Evolutionary conservation across 2,113 vertebrate genomes (phyloP).

Genomic region (Echinops telfairi): DNA sequence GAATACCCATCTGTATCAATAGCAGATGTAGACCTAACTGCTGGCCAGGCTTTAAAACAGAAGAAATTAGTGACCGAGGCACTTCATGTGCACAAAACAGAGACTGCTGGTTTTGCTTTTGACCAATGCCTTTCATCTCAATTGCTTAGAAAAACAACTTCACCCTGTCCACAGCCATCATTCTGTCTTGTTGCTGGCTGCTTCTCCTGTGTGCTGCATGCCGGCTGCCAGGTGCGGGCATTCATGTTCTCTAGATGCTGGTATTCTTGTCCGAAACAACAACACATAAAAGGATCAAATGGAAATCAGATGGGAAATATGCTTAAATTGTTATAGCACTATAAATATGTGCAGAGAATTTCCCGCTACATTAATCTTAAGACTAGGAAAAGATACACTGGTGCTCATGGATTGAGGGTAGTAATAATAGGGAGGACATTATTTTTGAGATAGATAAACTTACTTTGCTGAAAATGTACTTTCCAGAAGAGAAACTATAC

Average conservation of each 20-base stretch:
- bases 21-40: constrained; percentile 6
- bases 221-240: neutral
- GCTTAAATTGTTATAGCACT: neutral
- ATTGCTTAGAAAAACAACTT: constrained; percentile 47
- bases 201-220: constrained; percentile 3
- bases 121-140: neutral
- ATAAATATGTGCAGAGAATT: neutral
- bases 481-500: neutral
- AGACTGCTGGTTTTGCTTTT: constrained; percentile 29
- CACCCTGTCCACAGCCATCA: neutral
- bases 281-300: neutral
- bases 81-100: neutral
- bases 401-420: neutral
- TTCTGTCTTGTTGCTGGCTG: constrained; percentile 39
- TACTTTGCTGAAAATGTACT: neutral
- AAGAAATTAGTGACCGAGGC: neutral
- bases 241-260: constrained; percentile 39
- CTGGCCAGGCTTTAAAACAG: neutral
- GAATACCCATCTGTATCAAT: constrained; percentile 12
- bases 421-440: neutral
- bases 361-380: neutral
- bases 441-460: neutral
- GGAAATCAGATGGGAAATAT: neutral
- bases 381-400: neutral
- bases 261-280: constrained; percentile 61